Conservation (phyloP, 2,113 vertebrate genomes). For the Labeo catla region DNA sequence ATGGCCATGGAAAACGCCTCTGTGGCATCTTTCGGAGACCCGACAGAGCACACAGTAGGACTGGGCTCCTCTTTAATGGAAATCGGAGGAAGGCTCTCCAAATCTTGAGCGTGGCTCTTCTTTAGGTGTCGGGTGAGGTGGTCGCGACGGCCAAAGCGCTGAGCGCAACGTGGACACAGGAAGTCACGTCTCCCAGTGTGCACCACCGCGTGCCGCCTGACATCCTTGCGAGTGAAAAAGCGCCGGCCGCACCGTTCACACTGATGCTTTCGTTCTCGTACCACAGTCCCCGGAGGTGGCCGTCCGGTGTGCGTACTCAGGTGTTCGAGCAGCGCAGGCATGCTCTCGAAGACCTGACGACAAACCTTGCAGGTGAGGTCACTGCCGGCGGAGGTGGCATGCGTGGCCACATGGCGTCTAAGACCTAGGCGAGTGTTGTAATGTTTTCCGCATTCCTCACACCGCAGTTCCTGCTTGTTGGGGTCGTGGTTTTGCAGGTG, state of each 20-base stretch:
- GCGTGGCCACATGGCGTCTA: slow-evolving; percentile 86
- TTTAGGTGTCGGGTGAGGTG: slow-evolving; percentile 95
- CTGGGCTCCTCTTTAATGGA: slow-evolving; percentile 87
- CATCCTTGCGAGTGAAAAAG: slow-evolving; percentile 96
- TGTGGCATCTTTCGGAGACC: slow-evolving; percentile 81
- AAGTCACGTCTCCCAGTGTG: slow-evolving; percentile 96
- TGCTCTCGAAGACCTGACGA: slow-evolving; percentile 84
- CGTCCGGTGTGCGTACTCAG: slow-evolving; percentile 87
- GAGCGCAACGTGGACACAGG: slow-evolving; percentile 92
- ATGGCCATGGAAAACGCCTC: slow-evolving; percentile 80
- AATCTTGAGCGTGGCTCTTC: slow-evolving; percentile 95
- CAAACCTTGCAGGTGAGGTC: slow-evolving; percentile 89
- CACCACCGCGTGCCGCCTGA: slow-evolving; percentile 92
- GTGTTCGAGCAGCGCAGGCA: slow-evolving; percentile 89
- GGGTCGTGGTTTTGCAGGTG: slow-evolving; percentile 88
- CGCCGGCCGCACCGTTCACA: slow-evolving; percentile 93
- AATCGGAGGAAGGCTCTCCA: slow-evolving; percentile 77
- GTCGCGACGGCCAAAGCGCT: slow-evolving; percentile 93
- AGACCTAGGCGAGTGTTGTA: slow-evolving; percentile 96
- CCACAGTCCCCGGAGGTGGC: slow-evolving; percentile 73
- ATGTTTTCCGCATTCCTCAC: slow-evolving; percentile 94
- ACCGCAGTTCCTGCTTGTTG: slow-evolving; percentile 91
- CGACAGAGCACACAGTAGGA: slow-evolving; percentile 77
- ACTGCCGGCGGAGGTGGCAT: slow-evolving; percentile 70
- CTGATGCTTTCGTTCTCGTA: slow-evolving; percentile 92